Percentiles rank a stretch among this genome's conserved stretches.
Evolutionary conservation across 92 coral and sea anemone species (phyloP).

Genomic region (Actinernus sp.): DNA sequence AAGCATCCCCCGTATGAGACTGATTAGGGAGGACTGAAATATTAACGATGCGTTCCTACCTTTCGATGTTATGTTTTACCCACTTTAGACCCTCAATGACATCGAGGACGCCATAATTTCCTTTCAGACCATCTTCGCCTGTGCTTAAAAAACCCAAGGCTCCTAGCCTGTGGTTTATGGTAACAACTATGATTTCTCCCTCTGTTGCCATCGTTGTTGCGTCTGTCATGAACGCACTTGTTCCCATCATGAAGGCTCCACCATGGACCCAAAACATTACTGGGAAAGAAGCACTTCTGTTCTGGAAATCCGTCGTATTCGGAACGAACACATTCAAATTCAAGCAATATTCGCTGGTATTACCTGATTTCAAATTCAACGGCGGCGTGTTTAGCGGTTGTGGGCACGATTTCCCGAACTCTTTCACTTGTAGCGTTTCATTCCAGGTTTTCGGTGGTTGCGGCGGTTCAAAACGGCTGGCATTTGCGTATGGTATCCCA

Average conservation of each 20-base stretch:
- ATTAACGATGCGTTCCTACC: constrained; percentile 26
- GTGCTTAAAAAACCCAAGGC: constrained; percentile 66
- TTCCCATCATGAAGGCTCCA: constrained; percentile 44
- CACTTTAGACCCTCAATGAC: constrained; percentile 58
- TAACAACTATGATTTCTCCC: constrained; percentile 63
- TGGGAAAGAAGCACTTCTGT: constrained; percentile 9
- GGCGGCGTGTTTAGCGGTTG: constrained; percentile 24
- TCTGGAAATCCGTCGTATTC: constrained; percentile 15
- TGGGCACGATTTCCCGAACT: constrained; percentile 55
- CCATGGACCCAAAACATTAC: constrained; percentile 76
- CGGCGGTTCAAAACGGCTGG: constrained; percentile 59
- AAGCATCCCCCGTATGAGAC: too few relatives aligned
- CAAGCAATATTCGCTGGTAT: constrained; percentile 55
- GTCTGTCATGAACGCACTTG: constrained; percentile 9
- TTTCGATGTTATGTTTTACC: constrained; percentile 61
- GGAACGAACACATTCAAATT: constrained; percentile 60
- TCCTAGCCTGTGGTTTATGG: constrained; percentile 69
- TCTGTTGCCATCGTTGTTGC: constrained; percentile 52
- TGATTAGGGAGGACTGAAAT: too few relatives aligned
- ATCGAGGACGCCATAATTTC: constrained; percentile 68
- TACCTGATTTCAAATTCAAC: background rate
- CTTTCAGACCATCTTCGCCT: constrained; percentile 53
- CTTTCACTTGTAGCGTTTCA: constrained; percentile 27
- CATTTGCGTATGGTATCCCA: constrained; percentile 75
- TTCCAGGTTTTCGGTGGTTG: constrained; percentile 42